Evolutionary conservation across 2,113 vertebrate genomes (phyloP).

Genomic region (Sapayoa aenigma): DNA sequence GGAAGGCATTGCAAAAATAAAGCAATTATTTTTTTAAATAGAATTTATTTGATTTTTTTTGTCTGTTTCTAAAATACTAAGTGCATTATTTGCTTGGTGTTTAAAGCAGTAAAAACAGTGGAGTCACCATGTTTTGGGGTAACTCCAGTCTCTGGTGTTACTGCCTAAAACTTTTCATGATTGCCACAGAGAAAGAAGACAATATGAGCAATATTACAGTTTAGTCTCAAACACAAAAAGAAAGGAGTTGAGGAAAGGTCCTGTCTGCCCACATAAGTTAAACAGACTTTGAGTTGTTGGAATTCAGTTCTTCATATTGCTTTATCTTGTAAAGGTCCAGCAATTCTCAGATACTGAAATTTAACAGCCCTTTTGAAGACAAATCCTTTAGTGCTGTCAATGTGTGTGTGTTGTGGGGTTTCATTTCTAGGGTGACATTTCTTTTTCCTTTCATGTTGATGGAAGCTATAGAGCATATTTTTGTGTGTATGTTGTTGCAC

Average conservation of each 20-base stretch:
- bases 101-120: background rate
- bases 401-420: background rate
- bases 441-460: background rate
- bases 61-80: background rate
- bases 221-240: background rate
- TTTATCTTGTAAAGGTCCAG: background rate
- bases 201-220: background rate
- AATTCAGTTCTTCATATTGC: background rate
- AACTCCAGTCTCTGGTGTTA: background rate
- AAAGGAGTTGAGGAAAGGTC: background rate
- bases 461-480: background rate
- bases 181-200: background rate
- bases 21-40: conserved; percentile 49
- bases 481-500: background rate
- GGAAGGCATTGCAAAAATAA: background rate
- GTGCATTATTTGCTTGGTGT: background rate
- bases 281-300: background rate
- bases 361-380: background rate
- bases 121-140: background rate
- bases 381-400: background rate
- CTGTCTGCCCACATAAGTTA: background rate
- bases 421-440: background rate
- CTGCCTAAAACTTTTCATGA: background rate
- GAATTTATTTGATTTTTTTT: background rate
- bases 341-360: background rate